Conservation (phyloP, 2,113 vertebrate genomes). For the Perognathus longimembris region DNA sequence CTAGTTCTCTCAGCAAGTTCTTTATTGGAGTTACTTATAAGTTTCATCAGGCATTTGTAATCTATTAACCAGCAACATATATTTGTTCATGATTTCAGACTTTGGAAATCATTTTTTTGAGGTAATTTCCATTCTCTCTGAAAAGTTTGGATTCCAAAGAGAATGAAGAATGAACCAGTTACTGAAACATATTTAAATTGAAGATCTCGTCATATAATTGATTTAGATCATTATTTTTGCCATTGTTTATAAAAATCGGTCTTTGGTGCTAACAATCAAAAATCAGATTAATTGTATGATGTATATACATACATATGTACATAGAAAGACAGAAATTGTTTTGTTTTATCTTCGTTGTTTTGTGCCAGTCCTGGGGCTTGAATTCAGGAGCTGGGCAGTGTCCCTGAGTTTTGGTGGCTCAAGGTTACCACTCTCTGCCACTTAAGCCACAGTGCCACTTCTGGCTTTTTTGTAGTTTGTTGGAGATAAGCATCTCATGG, state of each 20-base stretch:
- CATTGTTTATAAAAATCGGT: background rate
- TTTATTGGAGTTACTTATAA: background rate
- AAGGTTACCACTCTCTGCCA: too few relatives aligned
- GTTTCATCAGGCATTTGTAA: background rate
- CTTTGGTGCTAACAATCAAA: too few relatives aligned
- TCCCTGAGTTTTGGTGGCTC: too few relatives aligned
- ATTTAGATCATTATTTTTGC: background rate
- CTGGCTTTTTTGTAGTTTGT: too few relatives aligned
- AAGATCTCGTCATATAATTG: background rate
- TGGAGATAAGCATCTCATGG: too few relatives aligned
- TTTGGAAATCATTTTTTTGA: constrained; percentile 20
- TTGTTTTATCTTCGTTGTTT: too few relatives aligned
- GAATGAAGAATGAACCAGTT: background rate
- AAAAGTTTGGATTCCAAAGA: constrained; percentile 6
- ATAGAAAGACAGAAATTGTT: too few relatives aligned
- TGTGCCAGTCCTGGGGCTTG: too few relatives aligned
- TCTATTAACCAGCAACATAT: background rate
- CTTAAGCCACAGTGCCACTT: too few relatives aligned
- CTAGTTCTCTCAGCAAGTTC: background rate
- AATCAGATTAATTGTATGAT: background rate
- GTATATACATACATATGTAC: too few relatives aligned
- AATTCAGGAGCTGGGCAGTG: too few relatives aligned
- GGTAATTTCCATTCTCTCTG: background rate
- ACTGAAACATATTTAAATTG: background rate
- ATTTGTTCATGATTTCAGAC: background rate